Conservation (phyloP, 2,888 invertebrate genomes). For the Nebria salina region DNA sequence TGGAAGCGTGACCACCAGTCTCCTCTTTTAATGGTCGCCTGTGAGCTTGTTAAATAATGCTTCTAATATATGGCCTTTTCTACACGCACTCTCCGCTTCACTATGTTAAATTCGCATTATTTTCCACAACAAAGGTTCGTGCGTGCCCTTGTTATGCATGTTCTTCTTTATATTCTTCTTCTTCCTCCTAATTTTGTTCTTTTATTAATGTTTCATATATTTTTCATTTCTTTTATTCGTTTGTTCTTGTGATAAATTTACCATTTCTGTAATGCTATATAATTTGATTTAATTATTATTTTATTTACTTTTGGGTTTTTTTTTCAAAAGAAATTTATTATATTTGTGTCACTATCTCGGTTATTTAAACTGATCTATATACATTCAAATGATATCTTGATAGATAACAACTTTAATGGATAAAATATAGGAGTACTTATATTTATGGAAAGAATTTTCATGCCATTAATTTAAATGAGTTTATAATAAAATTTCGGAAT, state of each 20-base stretch:
- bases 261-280: background rate
- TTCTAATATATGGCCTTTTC: slow-evolving; percentile 1
- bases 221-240: background rate
- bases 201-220: background rate
- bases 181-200: background rate
- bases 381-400: too few species aligned
- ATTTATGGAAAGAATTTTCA: too few species aligned
- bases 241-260: background rate
- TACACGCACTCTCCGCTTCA: slow-evolving; percentile 1
- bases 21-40: background rate
- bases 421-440: too few species aligned
- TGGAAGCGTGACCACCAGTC: slow-evolving; percentile 10
- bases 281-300: background rate
- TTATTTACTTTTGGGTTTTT: background rate
- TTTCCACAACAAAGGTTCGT: slow-evolving; percentile 13
- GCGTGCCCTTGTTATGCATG: slow-evolving; percentile 2
- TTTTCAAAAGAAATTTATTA: too few species aligned
- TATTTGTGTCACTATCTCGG: too few species aligned
- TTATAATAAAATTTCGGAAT: too few species aligned
- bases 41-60: slow-evolving; percentile 15
- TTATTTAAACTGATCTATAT: too few species aligned
- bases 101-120: slow-evolving; percentile 16
- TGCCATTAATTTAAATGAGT: too few species aligned
- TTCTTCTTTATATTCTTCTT: background rate
- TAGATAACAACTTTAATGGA: too few species aligned